Conservation (phyloP, 2,888 invertebrate genomes). For the Lumbricus terrestris region DNA sequence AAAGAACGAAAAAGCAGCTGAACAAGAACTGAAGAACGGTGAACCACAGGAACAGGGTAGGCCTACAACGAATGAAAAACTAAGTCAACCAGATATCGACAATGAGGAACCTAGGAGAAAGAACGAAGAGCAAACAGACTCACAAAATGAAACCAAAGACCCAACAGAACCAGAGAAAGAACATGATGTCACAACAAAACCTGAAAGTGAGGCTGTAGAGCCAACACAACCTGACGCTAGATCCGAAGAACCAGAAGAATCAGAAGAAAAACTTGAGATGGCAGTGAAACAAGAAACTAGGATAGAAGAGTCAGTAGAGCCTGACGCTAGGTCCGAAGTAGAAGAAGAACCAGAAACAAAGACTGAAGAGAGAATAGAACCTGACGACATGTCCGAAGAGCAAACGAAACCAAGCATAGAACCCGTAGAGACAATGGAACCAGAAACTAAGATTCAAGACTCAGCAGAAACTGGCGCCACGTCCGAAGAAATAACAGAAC, state of each 20-base stretch:
- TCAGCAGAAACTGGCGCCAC: neutral
- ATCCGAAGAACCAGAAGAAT: neutral
- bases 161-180: too few relatives aligned
- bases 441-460: neutral
- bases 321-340: neutral
- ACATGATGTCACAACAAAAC: too few relatives aligned
- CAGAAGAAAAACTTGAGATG: neutral
- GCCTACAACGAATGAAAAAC: too few relatives aligned
- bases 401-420: neutral
- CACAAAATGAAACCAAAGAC: too few relatives aligned
- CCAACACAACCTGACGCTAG: neutral
- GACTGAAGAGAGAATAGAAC: neutral
- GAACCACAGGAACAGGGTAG: too few relatives aligned
- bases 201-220: too few relatives aligned
- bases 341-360: neutral
- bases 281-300: neutral
- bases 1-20: too few relatives aligned
- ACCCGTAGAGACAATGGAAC: neutral
- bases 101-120: too few relatives aligned
- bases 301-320: neutral
- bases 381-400: neutral
- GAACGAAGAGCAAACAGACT: too few relatives aligned
- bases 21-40: too few relatives aligned
- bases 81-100: too few relatives aligned
- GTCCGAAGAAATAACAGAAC: neutral